Evolutionary conservation across 2,113 vertebrate species (phyloP).

Genomic region (Collichthys lucidus): DNA sequence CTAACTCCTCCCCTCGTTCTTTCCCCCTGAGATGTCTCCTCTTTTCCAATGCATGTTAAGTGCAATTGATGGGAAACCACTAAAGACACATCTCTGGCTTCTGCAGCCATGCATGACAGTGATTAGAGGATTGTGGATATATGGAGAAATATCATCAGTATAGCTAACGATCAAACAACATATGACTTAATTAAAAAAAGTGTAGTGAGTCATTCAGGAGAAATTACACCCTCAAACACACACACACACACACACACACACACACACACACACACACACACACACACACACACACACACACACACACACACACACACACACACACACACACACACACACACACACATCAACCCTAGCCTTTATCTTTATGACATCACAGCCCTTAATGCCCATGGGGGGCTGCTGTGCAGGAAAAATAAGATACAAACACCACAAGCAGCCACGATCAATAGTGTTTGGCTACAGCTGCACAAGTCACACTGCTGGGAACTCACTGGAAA

Average conservation of each 20-base stretch:
- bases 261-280: constrained; percentile 2
- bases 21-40: neutral
- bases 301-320: too few relatives aligned
- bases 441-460: constrained; percentile 45
- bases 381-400: constrained; percentile 22
- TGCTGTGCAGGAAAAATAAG: constrained; percentile 11
- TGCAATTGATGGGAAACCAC: constrained; percentile 19
- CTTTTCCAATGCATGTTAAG: constrained; percentile 13
- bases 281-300: neutral
- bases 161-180: neutral
- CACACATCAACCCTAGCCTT: constrained; percentile 24
- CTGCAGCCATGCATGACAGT: neutral
- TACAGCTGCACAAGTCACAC: constrained; percentile 52
- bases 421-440: constrained; percentile 30
- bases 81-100: constrained; percentile 15
- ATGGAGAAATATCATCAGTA: neutral
- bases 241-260: neutral
- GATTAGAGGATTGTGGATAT: neutral
- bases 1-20: constrained; percentile 30
- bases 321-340: neutral
- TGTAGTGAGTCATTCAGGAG: constrained; percentile 28
- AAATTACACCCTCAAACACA: constrained; percentile 34
- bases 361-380: constrained; percentile 43
- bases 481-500: constrained; percentile 30
- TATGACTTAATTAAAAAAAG: constrained; percentile 7